Evolutionary conservation across 2,113 vertebrate species (phyloP).

Genomic region (human): GRCh38 chr5:21096001-21096500

Average conservation of each 20-base stretch:
- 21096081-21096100: background rate
- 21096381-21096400: background rate
- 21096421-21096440: background rate
- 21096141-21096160: background rate
- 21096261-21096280: background rate
- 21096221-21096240: background rate
- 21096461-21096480: too few species aligned
- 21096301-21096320: background rate
- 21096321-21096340: background rate
- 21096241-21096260: background rate
- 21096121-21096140: background rate
- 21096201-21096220: background rate
- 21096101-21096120: background rate
- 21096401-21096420: background rate
- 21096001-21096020: background rate
- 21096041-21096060: background rate
- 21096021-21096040: background rate
- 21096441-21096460: background rate
- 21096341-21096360: background rate
- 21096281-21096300: background rate
- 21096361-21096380: background rate
- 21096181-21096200: background rate
- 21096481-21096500: background rate
- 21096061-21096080: background rate
- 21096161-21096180: background rate